phyloP scores from a whole-genome alignment of 2,113 vertebrate species.

The Coregonus clupeaformis region DNA sequence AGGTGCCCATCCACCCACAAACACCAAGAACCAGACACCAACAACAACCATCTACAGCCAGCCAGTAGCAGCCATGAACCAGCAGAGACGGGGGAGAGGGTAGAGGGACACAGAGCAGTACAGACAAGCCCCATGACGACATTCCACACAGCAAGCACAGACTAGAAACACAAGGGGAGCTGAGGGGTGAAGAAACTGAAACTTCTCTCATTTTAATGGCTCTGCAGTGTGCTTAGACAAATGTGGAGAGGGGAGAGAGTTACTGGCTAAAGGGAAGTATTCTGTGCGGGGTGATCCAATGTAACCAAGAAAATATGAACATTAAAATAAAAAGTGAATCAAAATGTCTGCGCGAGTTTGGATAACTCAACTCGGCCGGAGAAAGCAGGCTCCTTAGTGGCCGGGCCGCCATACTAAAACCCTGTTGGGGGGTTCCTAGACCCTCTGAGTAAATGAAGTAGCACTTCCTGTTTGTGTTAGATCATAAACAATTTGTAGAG shows the following conservation, averaged over 20 bases:
- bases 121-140: not conserved
- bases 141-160: not conserved
- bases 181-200: not conserved
- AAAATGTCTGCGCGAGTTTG: not conserved
- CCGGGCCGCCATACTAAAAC: not conserved
- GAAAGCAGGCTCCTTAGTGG: not conserved
- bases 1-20: not conserved
- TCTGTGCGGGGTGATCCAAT: not conserved
- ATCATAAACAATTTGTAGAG: slow-evolving; percentile 21
- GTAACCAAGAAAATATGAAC: not conserved
- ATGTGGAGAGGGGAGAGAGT: too few species aligned
- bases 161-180: not conserved
- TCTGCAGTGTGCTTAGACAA: too few species aligned
- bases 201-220: not conserved
- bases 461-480: slow-evolving; percentile 58
- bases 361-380: not conserved
- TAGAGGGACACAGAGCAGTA: not conserved
- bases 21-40: not conserved
- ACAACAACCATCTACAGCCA: not conserved
- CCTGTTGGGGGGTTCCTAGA: slow-evolving; percentile 21
- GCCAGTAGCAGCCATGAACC: not conserved
- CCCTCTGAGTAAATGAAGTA: slow-evolving; percentile 36
- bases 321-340: not conserved
- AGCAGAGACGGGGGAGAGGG: not conserved
- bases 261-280: too few species aligned